These are phyloP conservation scores for Pyrrhosoma nymphula DNA, from an alignment of 2,888 invertebrate genomes.

Conservation along the genomic window DNA sequence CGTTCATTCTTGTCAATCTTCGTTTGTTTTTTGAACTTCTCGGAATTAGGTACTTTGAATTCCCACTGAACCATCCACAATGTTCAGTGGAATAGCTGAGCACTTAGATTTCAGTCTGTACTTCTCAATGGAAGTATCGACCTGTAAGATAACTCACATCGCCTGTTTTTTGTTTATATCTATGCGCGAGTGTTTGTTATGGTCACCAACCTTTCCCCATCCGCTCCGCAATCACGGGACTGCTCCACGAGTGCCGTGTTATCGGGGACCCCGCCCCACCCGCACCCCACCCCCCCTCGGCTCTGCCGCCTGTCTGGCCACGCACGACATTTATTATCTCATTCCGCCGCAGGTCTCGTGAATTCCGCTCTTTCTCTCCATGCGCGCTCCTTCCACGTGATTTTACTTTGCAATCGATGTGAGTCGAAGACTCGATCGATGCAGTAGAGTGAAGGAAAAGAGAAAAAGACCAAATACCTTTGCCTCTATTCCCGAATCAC, in stretches of 20 bases:
- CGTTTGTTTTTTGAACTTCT: no score
- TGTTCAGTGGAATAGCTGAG: no score
- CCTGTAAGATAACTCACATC: no score
- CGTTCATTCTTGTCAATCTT: no score
- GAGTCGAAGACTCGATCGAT: slow-evolving; percentile 30
- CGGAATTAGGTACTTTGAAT: no score
- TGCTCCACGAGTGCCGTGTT: not conserved
- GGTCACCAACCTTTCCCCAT: not conserved
- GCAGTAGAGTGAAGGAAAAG: not conserved
- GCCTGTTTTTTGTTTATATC: not conserved
- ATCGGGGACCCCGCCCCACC: not conserved
- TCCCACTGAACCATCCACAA: no score
- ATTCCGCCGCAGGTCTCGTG: slow-evolving; percentile 4
- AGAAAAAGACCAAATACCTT: not conserved
- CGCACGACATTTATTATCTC: slow-evolving; percentile 29
- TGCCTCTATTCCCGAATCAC: not conserved
- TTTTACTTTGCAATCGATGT: slow-evolving; percentile 49
- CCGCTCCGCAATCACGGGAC: not conserved
- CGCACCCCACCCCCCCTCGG: not conserved
- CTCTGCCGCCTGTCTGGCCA: slow-evolving; percentile 3
- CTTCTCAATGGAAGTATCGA: no score
- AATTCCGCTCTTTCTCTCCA: slow-evolving; percentile 16
- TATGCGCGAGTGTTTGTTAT: not conserved
- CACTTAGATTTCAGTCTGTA: no score
- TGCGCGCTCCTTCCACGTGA: slow-evolving; percentile 42